Base-by-base conservation (phyloP, 2,113 vertebrate genomes). In the Apus apus region DNA sequence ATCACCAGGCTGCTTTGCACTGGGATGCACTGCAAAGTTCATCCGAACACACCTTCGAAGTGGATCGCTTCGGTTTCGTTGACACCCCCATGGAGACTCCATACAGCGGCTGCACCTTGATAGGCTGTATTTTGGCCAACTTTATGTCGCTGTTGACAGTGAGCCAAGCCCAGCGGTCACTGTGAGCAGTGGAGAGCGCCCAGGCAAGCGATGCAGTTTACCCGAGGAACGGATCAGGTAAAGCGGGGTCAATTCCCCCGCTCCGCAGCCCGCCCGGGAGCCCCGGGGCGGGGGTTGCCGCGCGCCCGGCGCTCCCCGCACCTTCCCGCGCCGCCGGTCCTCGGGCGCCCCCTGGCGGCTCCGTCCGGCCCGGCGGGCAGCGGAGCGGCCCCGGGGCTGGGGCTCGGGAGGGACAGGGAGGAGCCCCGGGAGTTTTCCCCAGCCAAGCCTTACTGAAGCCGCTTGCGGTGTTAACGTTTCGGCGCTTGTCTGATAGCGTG, bases 41-140 rank as follows among this genome's bases (percentile, higher is more conserved):
- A 25, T 3, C 54, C 2, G 40, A 48, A 29, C 1, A 4, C 32
- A 48, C 3, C 19, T 26, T 8, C 2, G 2, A n/a, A n/a, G 15
- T 1, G 7, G 8, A 46, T 26, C 15, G 0, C n/a, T 40, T 9
- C 2, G 3, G 9, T 6, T 19, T 4, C 9, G 1, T 9, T 18
- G 8, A 38, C 13, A 5, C 11, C 36, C 7, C 36, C 4, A 7
- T 1, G 36, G 4, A 2, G 30, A 29, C 18, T 14, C 9, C 22
- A 29, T 7, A 26, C 30, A 1, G 22, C 5, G 57, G 1, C 19
- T 9, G 40, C 29, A 3, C 30, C 34, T 22, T 0, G 9, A 23
- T 12, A 1, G 2, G 65, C 45, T 8, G 5, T 4, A 7, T 21
- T 60, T 43, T 3, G 2, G 22, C 6, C 17, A 16, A 20, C 8